Conservation (phyloP, 1,140 invertebrate genomes). For the Heliconius hermathena region DNA sequence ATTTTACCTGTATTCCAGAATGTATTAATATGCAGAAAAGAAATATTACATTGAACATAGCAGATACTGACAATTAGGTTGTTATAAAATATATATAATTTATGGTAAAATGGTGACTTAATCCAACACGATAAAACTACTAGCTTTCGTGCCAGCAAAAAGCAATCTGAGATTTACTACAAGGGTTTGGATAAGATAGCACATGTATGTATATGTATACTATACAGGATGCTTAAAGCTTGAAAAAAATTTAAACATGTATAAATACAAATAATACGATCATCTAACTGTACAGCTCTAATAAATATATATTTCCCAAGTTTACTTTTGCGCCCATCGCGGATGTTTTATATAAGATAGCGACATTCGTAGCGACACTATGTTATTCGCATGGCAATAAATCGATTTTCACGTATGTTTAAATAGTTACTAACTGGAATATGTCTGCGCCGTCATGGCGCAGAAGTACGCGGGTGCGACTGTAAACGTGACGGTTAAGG, state of each 20-base stretch:
- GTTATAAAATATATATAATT: not conserved
- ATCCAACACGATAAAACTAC: constrained; percentile 21
- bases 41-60: not conserved
- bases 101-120: not conserved
- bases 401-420: too few species aligned
- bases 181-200: constrained; percentile 18
- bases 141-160: constrained; percentile 16
- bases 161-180: constrained; percentile 28
- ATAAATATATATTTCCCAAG: too few species aligned
- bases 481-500: too few species aligned
- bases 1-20: constrained; percentile 10
- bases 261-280: not conserved
- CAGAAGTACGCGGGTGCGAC: too few species aligned
- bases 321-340: too few species aligned
- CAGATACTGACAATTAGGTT: not conserved
- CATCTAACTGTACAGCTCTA: too few species aligned
- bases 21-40: not conserved
- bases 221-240: constrained; percentile 17
- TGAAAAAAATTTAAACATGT: not conserved
- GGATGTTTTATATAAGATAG: too few species aligned
- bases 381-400: too few species aligned
- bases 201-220: not conserved
- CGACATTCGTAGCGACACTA: too few species aligned
- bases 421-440: too few species aligned
- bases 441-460: too few species aligned